Evolutionary conservation across 2,113 vertebrate genomes (phyloP).

Genomic region (Mobula birostris): DNA sequence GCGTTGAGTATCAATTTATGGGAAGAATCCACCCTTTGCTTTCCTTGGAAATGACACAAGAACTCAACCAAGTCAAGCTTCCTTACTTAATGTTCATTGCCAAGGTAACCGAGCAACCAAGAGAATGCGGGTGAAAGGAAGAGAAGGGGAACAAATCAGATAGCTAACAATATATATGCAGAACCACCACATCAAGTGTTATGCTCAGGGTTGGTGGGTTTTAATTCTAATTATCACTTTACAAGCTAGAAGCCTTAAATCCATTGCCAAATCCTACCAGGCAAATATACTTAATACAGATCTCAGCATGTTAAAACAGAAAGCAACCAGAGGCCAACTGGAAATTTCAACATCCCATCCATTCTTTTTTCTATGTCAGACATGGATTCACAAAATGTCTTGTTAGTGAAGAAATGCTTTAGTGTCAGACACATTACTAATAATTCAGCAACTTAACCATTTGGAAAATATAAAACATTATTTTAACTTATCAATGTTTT

Average conservation of each 20-base stretch:
- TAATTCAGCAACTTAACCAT: not conserved
- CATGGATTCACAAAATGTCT: not conserved
- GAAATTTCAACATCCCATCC: conserved; percentile 12
- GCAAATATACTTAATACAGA: not conserved
- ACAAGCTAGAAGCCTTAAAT: not conserved
- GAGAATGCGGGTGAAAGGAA: not conserved
- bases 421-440: not conserved
- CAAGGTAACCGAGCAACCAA: not conserved
- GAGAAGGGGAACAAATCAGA: not conserved
- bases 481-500: not conserved
- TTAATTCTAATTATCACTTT: not conserved
- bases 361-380: not conserved
- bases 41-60: not conserved
- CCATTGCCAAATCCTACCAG: not conserved
- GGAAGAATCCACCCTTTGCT: conserved; percentile 2
- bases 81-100: not conserved
- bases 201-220: not conserved
- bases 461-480: not conserved
- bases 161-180: not conserved
- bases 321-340: not conserved
- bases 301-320: not conserved
- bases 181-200: not conserved
- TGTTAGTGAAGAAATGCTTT: not conserved
- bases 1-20: not conserved
- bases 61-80: not conserved